A percentile compares a stretch with the other conserved stretches of the same genome.
phyloP scores from a whole-genome alignment of 2,113 vertebrate genomes.

The Nycticryphes semicollaris region DNA sequence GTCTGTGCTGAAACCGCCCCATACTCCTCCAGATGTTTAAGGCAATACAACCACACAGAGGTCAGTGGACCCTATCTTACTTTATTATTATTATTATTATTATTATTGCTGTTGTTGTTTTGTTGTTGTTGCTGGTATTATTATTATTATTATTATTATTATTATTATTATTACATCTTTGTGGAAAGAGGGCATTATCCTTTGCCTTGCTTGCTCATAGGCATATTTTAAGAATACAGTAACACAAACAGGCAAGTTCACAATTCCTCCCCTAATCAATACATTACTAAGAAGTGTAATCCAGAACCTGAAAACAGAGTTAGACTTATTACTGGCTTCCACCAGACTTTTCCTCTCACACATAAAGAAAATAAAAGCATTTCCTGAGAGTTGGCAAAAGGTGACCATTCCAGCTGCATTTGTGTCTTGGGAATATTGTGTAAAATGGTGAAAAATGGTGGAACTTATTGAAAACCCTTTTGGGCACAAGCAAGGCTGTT shows the following conservation, averaged over 20 bases:
- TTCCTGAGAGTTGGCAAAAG: background rate
- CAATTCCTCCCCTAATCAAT: background rate
- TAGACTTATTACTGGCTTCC: background rate
- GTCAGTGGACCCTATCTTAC: background rate
- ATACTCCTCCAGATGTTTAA: background rate
- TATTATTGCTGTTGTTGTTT: too few species aligned
- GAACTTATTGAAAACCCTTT: background rate
- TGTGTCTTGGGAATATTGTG: background rate
- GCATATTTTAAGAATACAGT: background rate
- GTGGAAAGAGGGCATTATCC: background rate
- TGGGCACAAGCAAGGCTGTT: fast-evolving
- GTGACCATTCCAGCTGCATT: background rate
- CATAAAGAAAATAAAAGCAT: background rate
- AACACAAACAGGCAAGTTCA: background rate
- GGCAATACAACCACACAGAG: background rate
- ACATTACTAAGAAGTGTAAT: background rate
- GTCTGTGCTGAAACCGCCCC: background rate
- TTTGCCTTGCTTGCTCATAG: background rate
- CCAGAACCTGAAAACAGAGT: background rate
- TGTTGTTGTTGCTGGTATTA: background rate
- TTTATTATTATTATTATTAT: background rate
- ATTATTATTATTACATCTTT: background rate
- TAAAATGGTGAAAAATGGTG: background rate
- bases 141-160: too few species aligned
- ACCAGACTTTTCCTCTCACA: background rate